Base-by-base conservation (phyloP, 2,113 vertebrate genomes). In the Mastomys coucha region DNA sequence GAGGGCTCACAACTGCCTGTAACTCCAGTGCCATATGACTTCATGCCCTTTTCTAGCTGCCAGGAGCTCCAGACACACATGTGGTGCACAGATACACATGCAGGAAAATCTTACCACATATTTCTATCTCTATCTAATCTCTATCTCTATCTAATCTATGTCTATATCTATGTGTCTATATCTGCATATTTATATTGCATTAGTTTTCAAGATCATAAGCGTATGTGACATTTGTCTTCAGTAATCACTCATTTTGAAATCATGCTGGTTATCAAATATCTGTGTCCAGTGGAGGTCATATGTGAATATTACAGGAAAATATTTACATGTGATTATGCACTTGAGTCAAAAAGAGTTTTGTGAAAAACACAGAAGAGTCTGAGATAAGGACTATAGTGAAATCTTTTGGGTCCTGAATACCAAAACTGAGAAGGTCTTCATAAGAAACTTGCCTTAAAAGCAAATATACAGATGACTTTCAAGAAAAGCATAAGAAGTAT, bases 371-470 rank as follows among this genome's bases (percentile, higher is more conserved):
- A 80, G 39, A 76, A 26, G 73, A 70, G 63, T 19, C 0, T 84
- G 31, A 87, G 63, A 45, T 85, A 94, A 85, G 28, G 20, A 93
- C 85, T 77, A 2, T 1, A 58, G 91, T 58, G n/a, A 78, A 80
- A 70, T 20, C 8, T 77, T 90, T 93, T 93, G 89, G 53, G 39
- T 85, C 24, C 65, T 16, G 31, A 96, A 84, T 65, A 75, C 8
- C 51, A 96, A 96, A 88, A 4, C 84, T 51, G 36, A 90, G 67
- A 77, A 87, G 36, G 58, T n/a, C 17, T 39, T 14, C 67, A 31
- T 2, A 65, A 89, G 49, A 95, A 97, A 88, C 10, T 12, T 82
- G 73, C 39, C 53, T 93, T 56, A 33, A 77, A 94, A 89, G 91
- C 76, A 73, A 91, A 31, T 17, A n/a, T 8, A 86, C 20, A 80